phyloP scores from a whole-genome alignment of 2,888 invertebrate species.

The Panopea generosa region DNA sequence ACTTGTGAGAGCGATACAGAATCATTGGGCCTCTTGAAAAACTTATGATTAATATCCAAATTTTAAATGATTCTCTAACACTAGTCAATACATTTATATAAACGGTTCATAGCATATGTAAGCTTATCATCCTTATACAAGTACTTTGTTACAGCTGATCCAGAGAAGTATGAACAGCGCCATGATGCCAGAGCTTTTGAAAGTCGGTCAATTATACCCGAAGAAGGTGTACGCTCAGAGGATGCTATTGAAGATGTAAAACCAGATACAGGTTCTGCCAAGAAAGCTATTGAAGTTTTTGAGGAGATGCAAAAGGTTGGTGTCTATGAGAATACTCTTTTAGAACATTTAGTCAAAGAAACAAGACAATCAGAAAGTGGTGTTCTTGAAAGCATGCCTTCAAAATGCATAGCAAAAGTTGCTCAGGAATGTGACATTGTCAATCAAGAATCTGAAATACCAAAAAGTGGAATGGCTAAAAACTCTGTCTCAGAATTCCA shows the following conservation, averaged over 20 bases:
- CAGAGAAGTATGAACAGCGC: conserved; percentile 74
- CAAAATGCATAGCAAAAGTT: conserved; percentile 81
- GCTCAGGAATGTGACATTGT: conserved; percentile 84
- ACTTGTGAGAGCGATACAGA: too few relatives aligned
- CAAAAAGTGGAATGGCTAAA: conserved; percentile 91
- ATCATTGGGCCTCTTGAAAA: too few relatives aligned
- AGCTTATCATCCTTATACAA: too few relatives aligned
- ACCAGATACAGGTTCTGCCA: conserved; percentile 69
- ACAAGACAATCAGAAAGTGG: conserved; percentile 68
- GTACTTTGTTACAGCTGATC: too few relatives aligned
- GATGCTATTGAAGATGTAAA: conserved; percentile 58
- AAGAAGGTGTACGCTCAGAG: conserved; percentile 63
- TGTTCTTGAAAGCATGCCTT: conserved; percentile 78
- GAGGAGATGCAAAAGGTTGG: conserved; percentile 66
- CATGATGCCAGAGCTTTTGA: conserved; percentile 74
- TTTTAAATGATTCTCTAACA: too few relatives aligned
- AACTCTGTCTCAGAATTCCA: conserved; percentile 94
- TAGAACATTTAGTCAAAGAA: conserved; percentile 61
- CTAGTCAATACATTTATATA: too few relatives aligned
- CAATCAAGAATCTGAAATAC: conserved; percentile 80
- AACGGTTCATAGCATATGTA: too few relatives aligned
- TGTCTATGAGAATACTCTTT: conserved; percentile 70
- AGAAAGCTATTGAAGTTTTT: conserved; percentile 65
- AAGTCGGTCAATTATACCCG: conserved; percentile 66
- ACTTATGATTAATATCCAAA: too few relatives aligned